phyloP scores from a whole-genome alignment of 1,140 invertebrate genomes.

The Oreohelix idahoensis region DNA sequence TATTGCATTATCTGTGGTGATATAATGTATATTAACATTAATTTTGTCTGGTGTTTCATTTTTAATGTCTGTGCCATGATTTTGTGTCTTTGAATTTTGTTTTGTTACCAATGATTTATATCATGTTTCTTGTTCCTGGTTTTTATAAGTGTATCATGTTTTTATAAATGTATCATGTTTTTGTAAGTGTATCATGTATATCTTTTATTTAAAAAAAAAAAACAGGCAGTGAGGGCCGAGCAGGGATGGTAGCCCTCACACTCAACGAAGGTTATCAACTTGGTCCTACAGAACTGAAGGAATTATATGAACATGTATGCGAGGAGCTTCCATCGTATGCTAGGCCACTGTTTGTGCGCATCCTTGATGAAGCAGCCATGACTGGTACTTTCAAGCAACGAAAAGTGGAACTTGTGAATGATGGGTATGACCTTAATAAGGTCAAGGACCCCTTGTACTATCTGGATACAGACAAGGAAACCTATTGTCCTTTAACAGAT shows the following conservation, averaged over 20 bases:
- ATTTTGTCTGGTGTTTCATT: too few species aligned
- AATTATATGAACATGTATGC: constrained; percentile 56
- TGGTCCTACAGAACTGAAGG: constrained; percentile 42
- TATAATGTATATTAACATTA: too few species aligned
- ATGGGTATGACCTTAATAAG: constrained; percentile 86
- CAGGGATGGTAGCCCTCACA: constrained; percentile 92
- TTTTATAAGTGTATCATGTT: too few species aligned
- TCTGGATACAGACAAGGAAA: constrained; percentile 75
- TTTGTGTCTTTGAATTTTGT: too few species aligned
- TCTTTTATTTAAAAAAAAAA: too few species aligned
- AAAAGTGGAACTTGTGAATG: constrained; percentile 81
- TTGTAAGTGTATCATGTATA: not conserved
- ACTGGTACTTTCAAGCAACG: constrained; percentile 63
- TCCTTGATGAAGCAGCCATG: constrained; percentile 69
- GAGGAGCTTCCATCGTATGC: constrained; percentile 85
- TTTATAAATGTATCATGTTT: too few species aligned
- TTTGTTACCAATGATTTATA: too few species aligned
- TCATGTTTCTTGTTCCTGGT: too few species aligned
- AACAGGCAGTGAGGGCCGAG: not conserved
- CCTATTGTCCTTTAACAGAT: constrained; percentile 78
- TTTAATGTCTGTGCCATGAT: too few species aligned
- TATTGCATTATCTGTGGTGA: too few species aligned
- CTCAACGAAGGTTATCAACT: constrained; percentile 67
- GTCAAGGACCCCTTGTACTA: constrained; percentile 87
- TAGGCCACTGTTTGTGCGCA: constrained; percentile 87